Evolutionary conservation across 2,888 invertebrate species (phyloP), one percentile per base, ranked within the genome.

Genomic region (Strigamia transsilvanica): DNA sequence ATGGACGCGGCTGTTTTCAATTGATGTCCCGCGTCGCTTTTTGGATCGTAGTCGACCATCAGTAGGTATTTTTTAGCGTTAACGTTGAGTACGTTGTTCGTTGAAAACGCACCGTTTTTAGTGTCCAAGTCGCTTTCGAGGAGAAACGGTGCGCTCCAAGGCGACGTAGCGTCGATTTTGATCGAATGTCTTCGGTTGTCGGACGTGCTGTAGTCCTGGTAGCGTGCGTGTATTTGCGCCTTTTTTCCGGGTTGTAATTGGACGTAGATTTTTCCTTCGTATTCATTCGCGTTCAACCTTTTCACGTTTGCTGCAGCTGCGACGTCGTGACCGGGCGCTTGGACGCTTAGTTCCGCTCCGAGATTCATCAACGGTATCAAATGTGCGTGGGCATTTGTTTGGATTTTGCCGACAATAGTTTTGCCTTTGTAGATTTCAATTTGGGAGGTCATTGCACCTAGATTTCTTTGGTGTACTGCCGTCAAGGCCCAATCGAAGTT

Each of bases 401-500:
- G 56, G 5, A 56, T 56, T 56, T 56, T 56, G 4, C 56, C 56
- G 0, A 56, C 18, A 0, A 56, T 9, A 18, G 18, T 56, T 9
- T 56, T 56, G 18, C 18, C 56, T 56, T 18, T 56, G 18, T 56
- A 10, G 0, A 18, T 0, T 56, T 56, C 56, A 56, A 56, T 18
- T 56, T 21, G 21, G 21, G 56, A 18, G 86, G 80, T 80, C 84
- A 84, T 10, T 84, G 80, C n/a, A 82, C 2, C 21, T 2, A 3
- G 1, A 7, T 18, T 56, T 56, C 18, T n/a, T 18, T 18, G 56
- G 7, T 56, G 56, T 7, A 18, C 18, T 56, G 56, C 56, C 6
- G 18, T 18, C 10, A 56, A 18, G 4, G 56, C 9, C 56, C 56
- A 56, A 18, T 18, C 18, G 7, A 56, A n/a, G 18, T 56, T 56